phyloP scores from a whole-genome alignment of 2,113 vertebrate genomes.

The Hippocampus zosterae region DNA sequence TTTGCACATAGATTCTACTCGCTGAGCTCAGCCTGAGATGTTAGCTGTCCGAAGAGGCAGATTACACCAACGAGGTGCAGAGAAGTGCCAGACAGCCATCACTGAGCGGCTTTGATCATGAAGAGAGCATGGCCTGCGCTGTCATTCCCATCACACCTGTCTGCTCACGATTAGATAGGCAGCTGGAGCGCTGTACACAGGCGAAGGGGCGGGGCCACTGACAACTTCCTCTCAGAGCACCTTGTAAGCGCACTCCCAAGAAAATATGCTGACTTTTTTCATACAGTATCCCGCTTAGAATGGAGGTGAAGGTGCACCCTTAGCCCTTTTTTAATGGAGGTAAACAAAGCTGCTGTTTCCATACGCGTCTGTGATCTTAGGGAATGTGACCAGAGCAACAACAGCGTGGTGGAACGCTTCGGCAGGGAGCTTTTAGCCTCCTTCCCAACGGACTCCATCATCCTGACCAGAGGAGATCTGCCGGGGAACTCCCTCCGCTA shows the following conservation, averaged over 20 bases:
- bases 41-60: constrained; percentile 71
- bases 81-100: constrained; percentile 68
- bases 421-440: constrained; percentile 85
- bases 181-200: constrained; percentile 42
- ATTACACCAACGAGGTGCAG: constrained; percentile 66
- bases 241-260: constrained; percentile 42
- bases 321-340: constrained; percentile 17
- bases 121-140: constrained; percentile 66
- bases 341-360: constrained; percentile 34
- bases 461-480: constrained; percentile 91
- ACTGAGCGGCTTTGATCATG: constrained; percentile 72
- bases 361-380: constrained; percentile 59
- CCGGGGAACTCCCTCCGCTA: constrained; percentile 94
- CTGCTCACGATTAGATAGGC: constrained; percentile 65
- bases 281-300: constrained; percentile 18
- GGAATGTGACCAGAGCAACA: constrained; percentile 84
- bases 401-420: constrained; percentile 83
- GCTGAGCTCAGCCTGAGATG: constrained; percentile 63
- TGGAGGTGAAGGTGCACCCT: constrained; percentile 14
- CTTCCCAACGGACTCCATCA: constrained; percentile 76
- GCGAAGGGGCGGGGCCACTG: constrained; percentile 57
- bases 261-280: constrained; percentile 26
- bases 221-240: constrained; percentile 66
- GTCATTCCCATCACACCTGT: constrained; percentile 71
- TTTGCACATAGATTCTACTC: constrained; percentile 66